Evolutionary conservation across 2,888 invertebrate genomes (phyloP), one percentile per base, ranked within the genome.

Genomic region (Chrysodeixis includens): DNA sequence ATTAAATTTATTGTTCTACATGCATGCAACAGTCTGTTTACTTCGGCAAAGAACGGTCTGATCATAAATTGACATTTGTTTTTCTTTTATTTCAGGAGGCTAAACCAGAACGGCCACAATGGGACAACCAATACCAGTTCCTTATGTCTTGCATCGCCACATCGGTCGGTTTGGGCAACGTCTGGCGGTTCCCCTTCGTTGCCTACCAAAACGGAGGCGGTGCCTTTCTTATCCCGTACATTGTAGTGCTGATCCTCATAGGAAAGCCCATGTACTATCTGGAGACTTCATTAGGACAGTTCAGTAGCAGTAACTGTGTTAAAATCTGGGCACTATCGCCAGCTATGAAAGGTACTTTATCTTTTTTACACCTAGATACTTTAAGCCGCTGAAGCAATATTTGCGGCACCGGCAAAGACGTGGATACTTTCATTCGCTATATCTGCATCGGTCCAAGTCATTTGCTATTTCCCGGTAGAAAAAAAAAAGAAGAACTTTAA

Each of bases 261-360:
- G 97, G 97, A 61, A 96, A 97, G 79, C 97, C 98, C 0, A 96
- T 98, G 93, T 98, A 98, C 86, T 98, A 97, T 83, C 91, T 98
- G 86, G 98, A 98, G 92, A 97, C 97, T 89, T 95, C 97, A 0
- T 91, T 98, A 8, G 98, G 98, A 5, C 98, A 98, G 89, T 98
- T 98, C 86, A 97, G 97, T 61, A 97, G 97, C 77, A 96, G 96
- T 82, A 98, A 98, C 63, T 97, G 97, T 52, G 97, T 98, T 1
- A 97, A 97, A 88, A 96, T 98, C 54, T 96, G 96, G 96, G 92
- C 95, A 2, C 81, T 96, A 10, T 93, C 95, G 44, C 98, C 98
- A 1, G 96, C 97, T 0, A 96, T 98, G 90, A 97, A 97, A 96
- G 98, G 98, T 97, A 76, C 20, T 44, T 64, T 16, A 12, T 30